Evolutionary conservation across 2,888 invertebrate genomes (phyloP), one percentile per base, ranked within the genome.

Genomic region (Altica lythri): DNA sequence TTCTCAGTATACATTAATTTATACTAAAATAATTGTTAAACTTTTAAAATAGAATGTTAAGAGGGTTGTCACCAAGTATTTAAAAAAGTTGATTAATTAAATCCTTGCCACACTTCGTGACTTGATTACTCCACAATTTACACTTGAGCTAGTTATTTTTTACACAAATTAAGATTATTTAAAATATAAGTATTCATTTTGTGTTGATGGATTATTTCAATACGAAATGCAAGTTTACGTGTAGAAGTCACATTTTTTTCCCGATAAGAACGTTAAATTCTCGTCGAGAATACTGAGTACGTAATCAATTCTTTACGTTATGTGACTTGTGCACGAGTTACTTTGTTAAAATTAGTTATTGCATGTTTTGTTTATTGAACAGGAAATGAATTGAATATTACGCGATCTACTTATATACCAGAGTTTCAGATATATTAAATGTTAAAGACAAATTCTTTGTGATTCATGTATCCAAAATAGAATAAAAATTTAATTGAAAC

Each of bases 151-250:
- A 16, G 9, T 35, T 35, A 35, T 14, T 35, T 35, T 35, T 35
- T n/a, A 16, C 35, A 16, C 16, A 16, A 4, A 14, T 34, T 6
- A 34, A 12, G 14, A 35, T 35, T 35, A 8, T 35, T 14, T 14
- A 17, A 35, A 5, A 35, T 35, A 35, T 35, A 16, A n/a, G n/a
- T n/a, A n/a, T 5, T 35, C 13, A 35, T 35, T 35, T 35, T 17
- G 1, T n/a, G 35, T 35, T 17, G 35, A 35, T 35, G 14, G 35
- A n/a, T 9, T 14, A 35, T 12, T 35, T 35, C 16, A 9, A 17
- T 14, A n/a, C 13, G 35, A 17, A 35, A 35, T 35, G 35, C 35
- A 16, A 35, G 35, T 17, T 35, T 17, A 13, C 35, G 35, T 35
- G 35, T 35, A 17, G 16, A 35, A 17, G 35, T 35, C 4, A 17